These are phyloP conservation scores for Grammomys dolichurus DNA, from an alignment of 2,113 vertebrate genomes.

Conservation along the genomic window DNA sequence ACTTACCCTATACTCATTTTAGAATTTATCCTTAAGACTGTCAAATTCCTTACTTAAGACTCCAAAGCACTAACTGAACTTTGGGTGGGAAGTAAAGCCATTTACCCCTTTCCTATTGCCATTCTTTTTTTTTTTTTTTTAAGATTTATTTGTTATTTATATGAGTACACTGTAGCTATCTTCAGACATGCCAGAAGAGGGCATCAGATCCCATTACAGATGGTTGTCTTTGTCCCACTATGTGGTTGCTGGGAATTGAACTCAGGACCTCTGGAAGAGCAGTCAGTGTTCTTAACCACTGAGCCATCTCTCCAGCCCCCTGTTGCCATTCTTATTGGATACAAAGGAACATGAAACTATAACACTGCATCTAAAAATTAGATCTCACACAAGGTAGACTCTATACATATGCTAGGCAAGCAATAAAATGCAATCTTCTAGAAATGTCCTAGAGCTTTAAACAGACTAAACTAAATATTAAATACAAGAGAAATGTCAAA, in stretches of 20 bases:
- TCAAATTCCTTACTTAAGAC: slow-evolving; percentile 28
- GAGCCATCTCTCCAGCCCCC: too few relatives aligned
- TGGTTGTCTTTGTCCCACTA: too few relatives aligned
- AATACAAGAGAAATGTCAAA: background rate
- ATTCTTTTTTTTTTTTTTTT: background rate
- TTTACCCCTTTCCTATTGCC: background rate
- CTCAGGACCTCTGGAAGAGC: too few relatives aligned
- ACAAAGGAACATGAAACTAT: background rate
- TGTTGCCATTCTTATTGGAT: background rate
- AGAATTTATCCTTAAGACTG: background rate
- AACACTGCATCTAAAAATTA: background rate
- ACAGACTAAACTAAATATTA: slow-evolving; percentile 35
- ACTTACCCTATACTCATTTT: background rate
- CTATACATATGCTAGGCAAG: background rate
- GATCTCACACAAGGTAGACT: slow-evolving; percentile 31
- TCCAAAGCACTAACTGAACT: slow-evolving; percentile 21
- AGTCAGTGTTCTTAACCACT: too few relatives aligned
- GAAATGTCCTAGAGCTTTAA: background rate
- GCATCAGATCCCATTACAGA: background rate
- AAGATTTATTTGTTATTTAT: too few relatives aligned
- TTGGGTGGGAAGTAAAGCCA: background rate
- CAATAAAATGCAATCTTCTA: background rate
- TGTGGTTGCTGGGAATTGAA: too few relatives aligned
- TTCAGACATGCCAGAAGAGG: too few relatives aligned
- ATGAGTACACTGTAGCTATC: too few relatives aligned